Evolutionary conservation across 2,888 invertebrate genomes (phyloP), one percentile per base, ranked within the genome.

Genomic region (Linnaemya tessellans): DNA sequence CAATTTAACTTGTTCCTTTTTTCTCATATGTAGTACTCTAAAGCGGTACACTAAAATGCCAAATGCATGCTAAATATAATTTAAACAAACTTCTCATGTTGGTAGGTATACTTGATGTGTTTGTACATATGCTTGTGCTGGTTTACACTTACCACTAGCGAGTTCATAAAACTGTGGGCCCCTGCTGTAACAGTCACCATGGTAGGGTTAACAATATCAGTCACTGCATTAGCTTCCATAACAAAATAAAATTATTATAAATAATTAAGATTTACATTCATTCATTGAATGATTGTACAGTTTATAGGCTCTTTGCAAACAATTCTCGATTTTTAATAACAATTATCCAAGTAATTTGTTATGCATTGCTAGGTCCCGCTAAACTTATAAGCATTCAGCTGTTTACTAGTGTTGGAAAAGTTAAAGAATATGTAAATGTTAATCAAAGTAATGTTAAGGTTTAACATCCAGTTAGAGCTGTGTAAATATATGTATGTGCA

Each of bases 91-190:
- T 30, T n/a, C n/a, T n/a, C n/a, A n/a, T n/a, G n/a, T n/a, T n/a
- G n/a, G 30, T 30, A 30, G 30, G 30, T 30, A 30, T 3, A 30
- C 30, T 30, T 5, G 30, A 5, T 5, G 30, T n/a, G n/a, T n/a
- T n/a, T n/a, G n/a, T n/a, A n/a, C n/a, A n/a, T n/a, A n/a, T n/a
- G n/a, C n/a, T n/a, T n/a, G n/a, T 30, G 30, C 30, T 30, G 5
- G 5, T 30, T 30, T 2, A 54, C 56, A 64, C 70, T 80, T 84
- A 88, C 88, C 82, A 88, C 77, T 56, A 88, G 82, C 20, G 88
- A 77, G 62, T 86, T 83, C 8, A 88, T 25, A 58, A 88, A 87
- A 35, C 82, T 84, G 30, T 58, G 75, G 22, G 60, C 22, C 25
- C 54, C 54, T n/a, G 54, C 11, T 15, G 79, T 43, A 65, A 49